Evolutionary conservation across 2,113 vertebrate genomes (phyloP).

Genomic region (Circaetus gallicus): DNA sequence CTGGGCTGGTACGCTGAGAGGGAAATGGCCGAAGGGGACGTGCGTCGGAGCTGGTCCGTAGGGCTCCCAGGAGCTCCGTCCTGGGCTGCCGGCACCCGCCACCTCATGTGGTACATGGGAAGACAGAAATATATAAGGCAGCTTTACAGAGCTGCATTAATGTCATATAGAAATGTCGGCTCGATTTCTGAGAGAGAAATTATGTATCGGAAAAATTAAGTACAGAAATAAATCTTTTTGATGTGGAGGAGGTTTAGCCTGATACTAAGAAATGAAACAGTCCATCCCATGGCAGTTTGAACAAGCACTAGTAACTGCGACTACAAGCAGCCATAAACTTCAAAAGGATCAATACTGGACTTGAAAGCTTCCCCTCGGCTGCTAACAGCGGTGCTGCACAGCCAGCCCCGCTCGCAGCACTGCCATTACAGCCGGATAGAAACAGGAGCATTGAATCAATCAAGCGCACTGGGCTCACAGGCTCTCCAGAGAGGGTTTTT

Average conservation of each 20-base stretch:
- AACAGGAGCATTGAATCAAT: neutral
- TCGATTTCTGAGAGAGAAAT: neutral
- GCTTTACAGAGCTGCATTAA: neutral
- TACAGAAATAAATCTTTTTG: constrained; percentile 4
- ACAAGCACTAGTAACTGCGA: neutral
- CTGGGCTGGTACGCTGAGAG: neutral
- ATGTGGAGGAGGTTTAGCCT: neutral
- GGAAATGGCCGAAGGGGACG: neutral
- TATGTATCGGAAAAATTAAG: neutral
- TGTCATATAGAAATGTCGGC: neutral
- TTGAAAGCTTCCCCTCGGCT: neutral
- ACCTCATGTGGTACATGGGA: neutral
- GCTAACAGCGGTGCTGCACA: neutral
- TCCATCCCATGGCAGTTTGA: neutral
- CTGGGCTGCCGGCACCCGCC: neutral
- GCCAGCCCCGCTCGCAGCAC: neutral
- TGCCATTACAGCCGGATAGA: accelerated
- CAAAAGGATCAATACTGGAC: constrained; percentile 30
- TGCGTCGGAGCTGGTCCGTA: neutral
- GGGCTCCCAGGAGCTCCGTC: neutral
- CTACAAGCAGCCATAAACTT: neutral
- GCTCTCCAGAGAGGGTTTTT: neutral
- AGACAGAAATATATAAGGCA: neutral
- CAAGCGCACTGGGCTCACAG: neutral
- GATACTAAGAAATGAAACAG: neutral